Evolutionary conservation across 2,888 invertebrate genomes (phyloP), one percentile per base, ranked within the genome.

Genomic region (Campoletis raptor): DNA sequence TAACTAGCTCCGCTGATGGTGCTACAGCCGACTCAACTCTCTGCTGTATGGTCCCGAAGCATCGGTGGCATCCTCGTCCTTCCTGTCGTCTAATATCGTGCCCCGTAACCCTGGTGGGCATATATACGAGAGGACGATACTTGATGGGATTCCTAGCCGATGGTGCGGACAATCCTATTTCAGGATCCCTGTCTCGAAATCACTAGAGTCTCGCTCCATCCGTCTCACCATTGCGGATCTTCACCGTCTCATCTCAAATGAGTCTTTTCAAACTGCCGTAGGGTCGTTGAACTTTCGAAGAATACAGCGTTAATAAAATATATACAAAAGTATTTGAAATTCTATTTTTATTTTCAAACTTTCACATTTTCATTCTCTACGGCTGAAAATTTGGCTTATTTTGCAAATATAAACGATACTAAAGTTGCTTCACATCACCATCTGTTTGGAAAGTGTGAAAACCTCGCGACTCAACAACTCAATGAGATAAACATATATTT

Each of bases 111-210:
- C 89, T 89, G 88, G 86, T 92, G 90, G 91, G 52, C 42, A 67
- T 66, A 40, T 54, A 69, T 90, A 92, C 67, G 45, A 67, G 67
- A 81, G 92, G 90, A 92, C 92, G 93, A 93, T 94, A 93, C 93
- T 94, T 94, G 94, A 94, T 94, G 93, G 94, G 94, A 94, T 94
- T 94, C 91, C 93, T 94, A 94, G 93, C 94, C 94, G 94, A 94
- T 94, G 94, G 94, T 92, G 94, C 94, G 93, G 92, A 94, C 94
- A 94, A 94, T 94, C 94, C 94, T 93, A 93, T 94, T 94, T 93
- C 90, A 90, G 92, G 91, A 74, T 83, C 85, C 83, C 83, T 72
- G 57, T 76, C 81, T 82, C 85, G 70, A 69, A 84, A 86, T 87
- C 86, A 79, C 81, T 78, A 21, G 8, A 78, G 37, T 64, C 81